These are phyloP conservation scores for Eupithecia centaureata DNA, from an alignment of 2,888 invertebrate species.

Conservation along the genomic window DNA sequence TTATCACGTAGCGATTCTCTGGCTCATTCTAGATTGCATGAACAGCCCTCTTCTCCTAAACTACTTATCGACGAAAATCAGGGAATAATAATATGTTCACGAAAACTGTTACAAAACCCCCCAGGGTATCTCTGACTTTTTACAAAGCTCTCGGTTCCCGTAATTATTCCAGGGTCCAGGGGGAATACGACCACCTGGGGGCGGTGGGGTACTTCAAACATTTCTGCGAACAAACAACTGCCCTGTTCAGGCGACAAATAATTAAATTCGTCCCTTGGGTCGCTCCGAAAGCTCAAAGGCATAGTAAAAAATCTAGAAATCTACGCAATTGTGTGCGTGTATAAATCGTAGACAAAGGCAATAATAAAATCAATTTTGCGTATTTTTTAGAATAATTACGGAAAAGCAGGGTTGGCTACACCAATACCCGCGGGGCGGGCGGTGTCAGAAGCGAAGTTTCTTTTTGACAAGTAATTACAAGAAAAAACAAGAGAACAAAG, in stretches of 20 bases:
- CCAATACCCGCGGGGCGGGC: background rate
- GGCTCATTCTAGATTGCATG: no score
- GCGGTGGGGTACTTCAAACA: slow-evolving; percentile 27
- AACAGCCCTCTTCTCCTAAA: no score
- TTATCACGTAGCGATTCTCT: no score
- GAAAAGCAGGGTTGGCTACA: background rate
- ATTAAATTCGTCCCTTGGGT: slow-evolving; percentile 18
- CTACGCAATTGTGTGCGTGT: background rate
- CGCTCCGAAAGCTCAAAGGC: slow-evolving; percentile 16
- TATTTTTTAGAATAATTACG: background rate
- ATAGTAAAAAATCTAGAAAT: background rate
- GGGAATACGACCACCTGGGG: slow-evolving; percentile 17
- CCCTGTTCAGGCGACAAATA: slow-evolving; percentile 12
- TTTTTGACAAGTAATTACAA: slow-evolving; percentile 9
- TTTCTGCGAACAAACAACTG: slow-evolving; percentile 27
- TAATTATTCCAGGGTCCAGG: slow-evolving; percentile 21
- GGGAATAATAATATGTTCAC: background rate
- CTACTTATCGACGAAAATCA: background rate
- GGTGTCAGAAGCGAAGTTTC: background rate
- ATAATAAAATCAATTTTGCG: slow-evolving; percentile 1
- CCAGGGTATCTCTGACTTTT: slow-evolving; percentile 8
- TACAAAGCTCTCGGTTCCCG: slow-evolving; percentile 6
- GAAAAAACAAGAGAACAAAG: background rate
- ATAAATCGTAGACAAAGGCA: background rate
- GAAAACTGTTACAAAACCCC: background rate